Percentiles rank a stretch among this genome's conserved stretches.
Evolutionary conservation across 2,113 vertebrate species (phyloP).

Genomic region (Sapayoa aenigma): DNA sequence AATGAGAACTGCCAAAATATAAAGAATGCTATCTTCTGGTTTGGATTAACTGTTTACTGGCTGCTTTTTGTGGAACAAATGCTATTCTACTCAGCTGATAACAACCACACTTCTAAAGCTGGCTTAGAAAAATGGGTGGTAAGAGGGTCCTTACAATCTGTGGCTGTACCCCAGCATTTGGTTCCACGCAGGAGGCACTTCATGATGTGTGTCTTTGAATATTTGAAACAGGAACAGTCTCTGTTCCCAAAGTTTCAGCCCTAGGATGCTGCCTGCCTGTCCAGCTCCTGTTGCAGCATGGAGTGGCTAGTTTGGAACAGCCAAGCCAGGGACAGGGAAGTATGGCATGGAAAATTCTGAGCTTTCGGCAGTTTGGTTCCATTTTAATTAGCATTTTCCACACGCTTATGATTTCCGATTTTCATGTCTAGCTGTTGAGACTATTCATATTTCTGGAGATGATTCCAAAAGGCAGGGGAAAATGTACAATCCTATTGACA

Average conservation of each 20-base stretch:
- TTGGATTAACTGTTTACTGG: constrained; percentile 42
- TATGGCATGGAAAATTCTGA: background rate
- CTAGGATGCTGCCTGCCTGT: background rate
- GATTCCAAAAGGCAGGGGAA: background rate
- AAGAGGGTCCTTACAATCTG: background rate
- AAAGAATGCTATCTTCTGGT: constrained; percentile 45
- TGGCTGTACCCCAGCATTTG: background rate
- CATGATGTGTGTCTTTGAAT: background rate
- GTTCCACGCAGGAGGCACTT: background rate
- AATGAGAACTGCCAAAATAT: constrained; percentile 43
- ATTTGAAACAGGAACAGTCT: background rate
- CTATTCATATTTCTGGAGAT: background rate
- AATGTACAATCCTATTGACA: background rate
- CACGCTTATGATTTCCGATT: background rate
- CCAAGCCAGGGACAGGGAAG: background rate
- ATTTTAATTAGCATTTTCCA: background rate
- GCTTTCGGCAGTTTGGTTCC: background rate
- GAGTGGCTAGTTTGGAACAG: background rate
- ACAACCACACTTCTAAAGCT: background rate
- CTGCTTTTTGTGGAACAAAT: constrained; percentile 5
- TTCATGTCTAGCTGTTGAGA: background rate
- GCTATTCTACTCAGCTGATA: background rate
- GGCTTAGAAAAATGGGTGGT: background rate
- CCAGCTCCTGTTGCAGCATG: background rate
- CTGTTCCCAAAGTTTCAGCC: background rate